Conservation (phyloP, 2,797 vertebrate species). For the Coregonus sp. region DNA sequence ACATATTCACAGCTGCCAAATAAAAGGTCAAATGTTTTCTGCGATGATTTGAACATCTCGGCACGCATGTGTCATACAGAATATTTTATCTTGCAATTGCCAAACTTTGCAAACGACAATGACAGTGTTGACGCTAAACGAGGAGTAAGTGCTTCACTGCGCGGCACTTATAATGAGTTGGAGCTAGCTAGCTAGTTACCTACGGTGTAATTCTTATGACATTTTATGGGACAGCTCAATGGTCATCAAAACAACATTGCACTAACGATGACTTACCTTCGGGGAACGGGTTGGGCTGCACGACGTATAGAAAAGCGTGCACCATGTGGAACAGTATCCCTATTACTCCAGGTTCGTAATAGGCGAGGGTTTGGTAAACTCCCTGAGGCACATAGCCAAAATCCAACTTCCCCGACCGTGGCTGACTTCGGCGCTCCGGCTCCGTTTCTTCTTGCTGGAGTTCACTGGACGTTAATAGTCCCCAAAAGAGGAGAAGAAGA, state of each 20-base stretch:
- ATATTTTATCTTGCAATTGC: background rate
- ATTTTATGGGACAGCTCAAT: background rate
- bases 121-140: background rate
- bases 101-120: background rate
- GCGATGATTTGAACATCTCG: background rate
- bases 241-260: background rate
- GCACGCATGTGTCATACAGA: background rate
- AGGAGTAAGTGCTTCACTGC: background rate
- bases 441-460: slow-evolving; percentile 66
- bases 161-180: background rate
- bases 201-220: background rate
- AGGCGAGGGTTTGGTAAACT: slow-evolving; percentile 85
- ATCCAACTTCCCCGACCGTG: slow-evolving; percentile 77
- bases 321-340: slow-evolving; percentile 87
- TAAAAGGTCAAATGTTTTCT: background rate
- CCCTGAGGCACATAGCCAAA: slow-evolving; percentile 86
- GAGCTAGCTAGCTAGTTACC: background rate
- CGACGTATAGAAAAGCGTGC: slow-evolving; percentile 81
- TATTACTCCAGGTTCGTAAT: slow-evolving; percentile 80
- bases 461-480: slow-evolving; percentile 69
- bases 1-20: background rate
- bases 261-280: slow-evolving; percentile 78
- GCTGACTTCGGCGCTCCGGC: slow-evolving; percentile 54
- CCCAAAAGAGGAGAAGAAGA: slow-evolving; percentile 70
- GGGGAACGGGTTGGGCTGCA: slow-evolving; percentile 91